These are phyloP conservation scores for Nestor notabilis DNA, from an alignment of 2,113 vertebrate genomes.

Conservation along the genomic window DNA sequence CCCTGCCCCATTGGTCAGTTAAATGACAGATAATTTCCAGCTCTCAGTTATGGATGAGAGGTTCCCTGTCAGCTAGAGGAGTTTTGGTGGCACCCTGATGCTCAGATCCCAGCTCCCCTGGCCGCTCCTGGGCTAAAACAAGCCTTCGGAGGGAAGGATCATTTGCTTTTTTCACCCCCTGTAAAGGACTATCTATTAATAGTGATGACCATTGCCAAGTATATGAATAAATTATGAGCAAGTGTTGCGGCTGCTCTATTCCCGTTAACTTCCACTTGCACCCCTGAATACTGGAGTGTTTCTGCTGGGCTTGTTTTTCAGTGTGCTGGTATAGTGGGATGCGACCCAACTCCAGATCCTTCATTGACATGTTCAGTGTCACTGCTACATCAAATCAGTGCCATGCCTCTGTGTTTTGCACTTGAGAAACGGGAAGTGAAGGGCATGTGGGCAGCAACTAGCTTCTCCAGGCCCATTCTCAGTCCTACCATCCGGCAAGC, in stretches of 20 bases:
- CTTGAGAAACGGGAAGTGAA: not conserved
- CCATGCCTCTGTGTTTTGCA: not conserved
- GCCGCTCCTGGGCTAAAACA: not conserved
- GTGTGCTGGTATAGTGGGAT: accelerated
- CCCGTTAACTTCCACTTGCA: not conserved
- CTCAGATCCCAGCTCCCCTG: not conserved
- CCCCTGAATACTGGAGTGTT: not conserved
- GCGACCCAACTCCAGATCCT: not conserved
- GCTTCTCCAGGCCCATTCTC: not conserved
- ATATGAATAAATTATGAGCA: constrained; percentile 45
- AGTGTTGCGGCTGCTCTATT: not conserved
- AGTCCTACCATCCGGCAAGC: not conserved
- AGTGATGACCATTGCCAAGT: not conserved
- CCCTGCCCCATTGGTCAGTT: not conserved
- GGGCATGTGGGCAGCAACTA: not conserved
- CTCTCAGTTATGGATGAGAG: accelerated
- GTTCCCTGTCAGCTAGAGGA: not conserved
- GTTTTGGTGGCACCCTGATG: not conserved
- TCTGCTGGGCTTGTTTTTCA: not conserved
- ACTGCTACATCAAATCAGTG: not conserved
- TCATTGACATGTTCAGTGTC: not conserved
- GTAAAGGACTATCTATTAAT: constrained; percentile 23
- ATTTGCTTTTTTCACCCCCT: not conserved
- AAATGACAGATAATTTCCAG: not conserved
- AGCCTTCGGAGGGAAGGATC: not conserved